Evolutionary conservation across 2,113 vertebrate species (phyloP).

Genomic region (Melanotaenia duboulayi): DNA sequence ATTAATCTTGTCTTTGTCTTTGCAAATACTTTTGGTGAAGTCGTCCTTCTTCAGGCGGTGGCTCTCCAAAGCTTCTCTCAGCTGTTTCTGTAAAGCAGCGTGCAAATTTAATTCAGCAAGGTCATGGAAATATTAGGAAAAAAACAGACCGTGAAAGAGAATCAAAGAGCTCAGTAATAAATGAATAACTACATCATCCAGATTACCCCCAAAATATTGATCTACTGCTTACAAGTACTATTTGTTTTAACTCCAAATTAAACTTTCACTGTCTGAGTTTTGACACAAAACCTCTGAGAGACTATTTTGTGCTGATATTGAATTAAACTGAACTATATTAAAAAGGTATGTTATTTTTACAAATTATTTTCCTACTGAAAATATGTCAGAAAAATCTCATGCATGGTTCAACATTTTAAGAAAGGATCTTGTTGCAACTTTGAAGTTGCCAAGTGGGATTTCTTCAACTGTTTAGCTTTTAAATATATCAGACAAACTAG

Average conservation of each 20-base stretch:
- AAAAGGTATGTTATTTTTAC: neutral
- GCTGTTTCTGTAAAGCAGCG: slow-evolving; percentile 76
- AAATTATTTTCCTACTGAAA: neutral
- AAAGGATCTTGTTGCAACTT: too few relatives aligned
- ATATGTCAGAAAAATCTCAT: neutral
- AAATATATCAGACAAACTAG: slow-evolving; percentile 1
- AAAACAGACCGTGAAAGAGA: neutral
- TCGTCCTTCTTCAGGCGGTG: slow-evolving; percentile 74
- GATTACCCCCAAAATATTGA: neutral
- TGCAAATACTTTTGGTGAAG: slow-evolving; percentile 70
- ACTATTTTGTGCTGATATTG: neutral
- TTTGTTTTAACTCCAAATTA: neutral
- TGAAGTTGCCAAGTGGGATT: too few relatives aligned
- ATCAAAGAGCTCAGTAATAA: neutral
- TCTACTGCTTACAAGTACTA: neutral
- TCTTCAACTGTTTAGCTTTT: neutral
- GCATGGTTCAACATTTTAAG: too few relatives aligned
- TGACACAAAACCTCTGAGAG: neutral
- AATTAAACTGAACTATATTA: neutral
- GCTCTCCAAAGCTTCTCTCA: slow-evolving; percentile 80
- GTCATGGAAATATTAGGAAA: neutral
- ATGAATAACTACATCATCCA: neutral
- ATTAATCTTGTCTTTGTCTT: slow-evolving; percentile 78
- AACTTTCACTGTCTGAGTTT: too few relatives aligned
- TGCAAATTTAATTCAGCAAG: slow-evolving; percentile 16